A percentile compares a stretch with the other conserved stretches of the same genome.
Conservation (phyloP, 2,888 invertebrate species). For the Desoria tigrina region DNA sequence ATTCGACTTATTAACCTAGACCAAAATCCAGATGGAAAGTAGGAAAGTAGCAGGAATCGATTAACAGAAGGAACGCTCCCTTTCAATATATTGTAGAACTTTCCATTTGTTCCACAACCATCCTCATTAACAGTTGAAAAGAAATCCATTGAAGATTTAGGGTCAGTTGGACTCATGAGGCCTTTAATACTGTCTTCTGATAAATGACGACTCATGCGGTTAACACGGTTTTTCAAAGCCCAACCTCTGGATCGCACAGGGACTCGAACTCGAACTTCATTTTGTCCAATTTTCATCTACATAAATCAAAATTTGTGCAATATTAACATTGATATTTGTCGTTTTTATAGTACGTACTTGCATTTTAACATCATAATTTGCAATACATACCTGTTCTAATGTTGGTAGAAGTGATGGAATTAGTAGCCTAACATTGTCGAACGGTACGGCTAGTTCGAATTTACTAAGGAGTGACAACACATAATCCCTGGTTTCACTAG, state of each 20-base stretch:
- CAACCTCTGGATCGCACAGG: constrained; percentile 70
- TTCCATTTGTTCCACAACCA: constrained; percentile 22
- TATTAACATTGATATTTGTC: constrained; percentile 27
- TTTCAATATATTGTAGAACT: constrained; percentile 31
- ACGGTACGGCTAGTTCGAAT: constrained; percentile 94
- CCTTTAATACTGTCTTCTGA: constrained; percentile 48
- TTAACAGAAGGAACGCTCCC: constrained; percentile 45
- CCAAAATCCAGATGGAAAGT: constrained; percentile 98
- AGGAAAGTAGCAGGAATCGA: constrained; percentile 86
- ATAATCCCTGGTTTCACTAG: constrained; percentile 69
- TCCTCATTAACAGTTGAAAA: constrained; percentile 12
- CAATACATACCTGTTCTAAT: constrained; percentile 68
- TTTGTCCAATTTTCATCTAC: constrained; percentile 52
- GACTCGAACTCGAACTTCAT: constrained; percentile 57
- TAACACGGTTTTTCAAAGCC: constrained; percentile 59
- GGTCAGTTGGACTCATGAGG: constrained; percentile 27
- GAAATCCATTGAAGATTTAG: neutral
- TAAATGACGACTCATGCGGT: constrained; percentile 48
- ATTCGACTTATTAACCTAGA: constrained; percentile 82
- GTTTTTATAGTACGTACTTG: constrained; percentile 4
- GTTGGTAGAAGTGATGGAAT: constrained; percentile 87
- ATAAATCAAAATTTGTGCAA: no score
- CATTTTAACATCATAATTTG: neutral
- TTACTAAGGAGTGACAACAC: constrained; percentile 90
- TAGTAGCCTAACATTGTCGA: constrained; percentile 86